Evolutionary conservation across 2,113 vertebrate species (phyloP).

Genomic region (Casuarius casuarius): DNA sequence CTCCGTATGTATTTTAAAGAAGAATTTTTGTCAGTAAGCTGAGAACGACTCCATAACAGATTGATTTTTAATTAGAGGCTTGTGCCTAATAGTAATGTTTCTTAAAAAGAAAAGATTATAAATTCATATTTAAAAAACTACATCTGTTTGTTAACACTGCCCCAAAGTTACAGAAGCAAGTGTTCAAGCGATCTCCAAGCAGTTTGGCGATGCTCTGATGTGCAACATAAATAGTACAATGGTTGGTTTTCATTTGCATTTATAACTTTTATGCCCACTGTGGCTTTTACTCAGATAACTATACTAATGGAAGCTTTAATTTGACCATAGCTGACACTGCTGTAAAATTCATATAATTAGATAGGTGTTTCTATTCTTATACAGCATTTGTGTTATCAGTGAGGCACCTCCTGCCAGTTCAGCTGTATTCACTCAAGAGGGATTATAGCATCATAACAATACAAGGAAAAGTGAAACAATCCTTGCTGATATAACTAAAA

Average conservation of each 20-base stretch:
- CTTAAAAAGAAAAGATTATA: neutral
- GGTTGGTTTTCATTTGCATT: neutral
- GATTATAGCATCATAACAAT: neutral
- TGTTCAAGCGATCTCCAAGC: neutral
- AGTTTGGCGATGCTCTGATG: neutral
- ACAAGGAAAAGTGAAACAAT: neutral
- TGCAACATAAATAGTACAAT: neutral
- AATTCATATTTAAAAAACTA: neutral
- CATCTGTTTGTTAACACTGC: neutral
- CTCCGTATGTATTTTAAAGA: neutral
- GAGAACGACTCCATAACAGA: neutral
- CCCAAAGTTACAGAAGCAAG: accelerated
- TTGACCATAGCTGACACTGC: neutral
- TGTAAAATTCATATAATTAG: neutral
- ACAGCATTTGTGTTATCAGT: neutral
- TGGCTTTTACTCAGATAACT: neutral
- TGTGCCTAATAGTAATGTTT: neutral
- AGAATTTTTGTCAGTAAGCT: neutral
- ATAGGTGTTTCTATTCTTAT: neutral
- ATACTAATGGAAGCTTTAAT: neutral
- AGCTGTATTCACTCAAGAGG: neutral
- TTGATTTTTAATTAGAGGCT: neutral
- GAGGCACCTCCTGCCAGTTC: neutral
- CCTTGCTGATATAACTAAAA: neutral
- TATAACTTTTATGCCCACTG: neutral